phyloP scores from a whole-genome alignment of 2,888 invertebrate species.

The Suillia variegata region DNA sequence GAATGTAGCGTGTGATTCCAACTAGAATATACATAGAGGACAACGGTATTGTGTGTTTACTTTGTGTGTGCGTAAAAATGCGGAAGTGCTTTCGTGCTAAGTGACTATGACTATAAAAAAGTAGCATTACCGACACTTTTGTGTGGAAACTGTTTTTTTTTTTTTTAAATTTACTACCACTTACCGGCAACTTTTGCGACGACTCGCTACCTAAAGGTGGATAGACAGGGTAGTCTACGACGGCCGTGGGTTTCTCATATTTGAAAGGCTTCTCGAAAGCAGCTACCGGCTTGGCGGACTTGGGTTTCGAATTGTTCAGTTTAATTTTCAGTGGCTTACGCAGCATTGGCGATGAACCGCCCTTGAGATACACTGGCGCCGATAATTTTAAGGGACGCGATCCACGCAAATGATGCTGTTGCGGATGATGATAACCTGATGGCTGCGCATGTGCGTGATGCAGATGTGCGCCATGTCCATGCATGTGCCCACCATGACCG shows the following conservation, averaged over 20 bases:
- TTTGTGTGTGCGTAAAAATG: too few species aligned
- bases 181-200: constrained; percentile 54
- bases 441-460: constrained; percentile 25
- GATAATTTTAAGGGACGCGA: constrained; percentile 32
- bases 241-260: constrained; percentile 53
- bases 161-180: constrained; percentile 17
- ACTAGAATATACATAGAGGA: constrained; percentile 36
- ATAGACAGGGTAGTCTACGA: too few species aligned
- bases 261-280: constrained; percentile 54
- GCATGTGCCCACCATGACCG: constrained; percentile 29
- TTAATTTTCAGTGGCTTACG: constrained; percentile 58
- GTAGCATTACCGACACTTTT: too few species aligned
- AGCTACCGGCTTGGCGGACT: constrained; percentile 39
- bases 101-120: too few species aligned
- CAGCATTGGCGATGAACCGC: constrained; percentile 20
- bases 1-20: constrained; percentile 56
- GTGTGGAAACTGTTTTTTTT: too few species aligned
- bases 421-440: constrained; percentile 14
- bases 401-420: constrained; percentile 14
- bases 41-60: constrained; percentile 22
- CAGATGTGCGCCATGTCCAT: constrained; percentile 37
- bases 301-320: constrained; percentile 45
- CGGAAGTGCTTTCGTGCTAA: background rate
- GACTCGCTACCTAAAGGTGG: constrained; percentile 37
- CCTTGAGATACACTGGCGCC: constrained; percentile 42